These are phyloP conservation scores for Dendroctonus valens DNA, from an alignment of 1,140 invertebrate species.

Conservation along the genomic window DNA sequence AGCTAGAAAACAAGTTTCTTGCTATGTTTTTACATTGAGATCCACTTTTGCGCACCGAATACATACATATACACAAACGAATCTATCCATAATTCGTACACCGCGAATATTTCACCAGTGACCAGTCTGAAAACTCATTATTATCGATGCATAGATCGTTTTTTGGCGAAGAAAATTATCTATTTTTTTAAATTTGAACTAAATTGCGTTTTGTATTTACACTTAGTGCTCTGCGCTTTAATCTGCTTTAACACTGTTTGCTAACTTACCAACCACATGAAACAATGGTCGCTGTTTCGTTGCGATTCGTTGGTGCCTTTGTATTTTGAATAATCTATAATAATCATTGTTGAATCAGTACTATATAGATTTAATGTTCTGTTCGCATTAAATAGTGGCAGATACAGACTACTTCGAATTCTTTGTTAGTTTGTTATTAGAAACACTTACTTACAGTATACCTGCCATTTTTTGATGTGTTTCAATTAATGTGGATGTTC, in stretches of 20 bases:
- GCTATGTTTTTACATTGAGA: too few relatives aligned
- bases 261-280: slow-evolving; percentile 8
- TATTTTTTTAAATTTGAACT: not conserved
- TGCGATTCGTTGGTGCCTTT: slow-evolving; percentile 23
- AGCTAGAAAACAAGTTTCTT: too few relatives aligned
- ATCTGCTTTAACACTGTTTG: not conserved
- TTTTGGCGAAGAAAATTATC: too few relatives aligned
- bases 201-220: too few relatives aligned
- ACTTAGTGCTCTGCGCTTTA: not conserved
- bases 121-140: not conserved
- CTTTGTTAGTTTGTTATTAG: not conserved
- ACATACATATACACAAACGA: too few relatives aligned
- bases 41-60: too few relatives aligned
- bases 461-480: not conserved
- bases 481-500: slow-evolving; percentile 2
- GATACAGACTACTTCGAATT: not conserved
- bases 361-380: slow-evolving; percentile 9
- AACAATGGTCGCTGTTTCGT: slow-evolving; percentile 25
- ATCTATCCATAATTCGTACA: too few relatives aligned
- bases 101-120: too few relatives aligned
- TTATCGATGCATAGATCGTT: not conserved
- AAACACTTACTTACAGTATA: not conserved
- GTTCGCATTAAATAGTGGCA: not conserved
- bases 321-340: too few relatives aligned
- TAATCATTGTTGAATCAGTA: slow-evolving; percentile 5